phyloP scores from a whole-genome alignment of 92 coral and sea anemone species.

The Epizoanthus fatuus region DNA sequence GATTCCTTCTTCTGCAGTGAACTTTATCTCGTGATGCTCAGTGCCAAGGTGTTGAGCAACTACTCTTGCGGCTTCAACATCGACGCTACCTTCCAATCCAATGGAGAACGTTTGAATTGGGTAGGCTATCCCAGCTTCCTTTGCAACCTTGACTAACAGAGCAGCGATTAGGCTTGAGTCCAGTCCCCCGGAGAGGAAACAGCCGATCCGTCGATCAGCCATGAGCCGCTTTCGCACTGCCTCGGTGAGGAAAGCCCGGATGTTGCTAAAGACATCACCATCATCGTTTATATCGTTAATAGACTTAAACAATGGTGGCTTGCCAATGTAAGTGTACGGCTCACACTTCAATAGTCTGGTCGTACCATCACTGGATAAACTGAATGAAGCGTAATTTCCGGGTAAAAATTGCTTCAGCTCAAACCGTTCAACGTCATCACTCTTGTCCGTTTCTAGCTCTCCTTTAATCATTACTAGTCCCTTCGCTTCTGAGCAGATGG shows the following conservation, averaged over 20 bases:
- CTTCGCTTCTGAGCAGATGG: constrained; percentile 96
- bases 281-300: constrained; percentile 69
- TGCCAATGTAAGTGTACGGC: constrained; percentile 91
- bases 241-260: constrained; percentile 81
- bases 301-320: constrained; percentile 87
- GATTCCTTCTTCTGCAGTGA: constrained; percentile 94
- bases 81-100: constrained; percentile 98
- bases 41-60: constrained; percentile 88
- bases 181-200: constrained; percentile 97
- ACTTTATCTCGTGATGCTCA: constrained; percentile 96
- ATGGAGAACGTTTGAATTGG: constrained; percentile 99
- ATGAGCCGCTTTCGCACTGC: constrained; percentile 97
- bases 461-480: constrained; percentile 79
- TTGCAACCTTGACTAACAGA: constrained; percentile 90
- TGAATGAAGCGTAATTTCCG: constrained; percentile 85
- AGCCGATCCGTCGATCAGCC: constrained; percentile 99
- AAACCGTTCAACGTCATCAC: not conserved
- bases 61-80: constrained; percentile 89
- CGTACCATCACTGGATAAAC: constrained; percentile 71
- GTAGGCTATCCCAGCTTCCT: constrained; percentile 92
- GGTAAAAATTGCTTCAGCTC: constrained; percentile 89
- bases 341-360: constrained; percentile 68
- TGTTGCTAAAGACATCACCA: constrained; percentile 84
- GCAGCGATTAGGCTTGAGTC: constrained; percentile 99
- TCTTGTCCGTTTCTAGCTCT: constrained; percentile 80